Evolutionary conservation across 2,797 vertebrate genomes (phyloP), one percentile per base, ranked within the genome.

Genomic region (Dipus sagitta): DNA sequence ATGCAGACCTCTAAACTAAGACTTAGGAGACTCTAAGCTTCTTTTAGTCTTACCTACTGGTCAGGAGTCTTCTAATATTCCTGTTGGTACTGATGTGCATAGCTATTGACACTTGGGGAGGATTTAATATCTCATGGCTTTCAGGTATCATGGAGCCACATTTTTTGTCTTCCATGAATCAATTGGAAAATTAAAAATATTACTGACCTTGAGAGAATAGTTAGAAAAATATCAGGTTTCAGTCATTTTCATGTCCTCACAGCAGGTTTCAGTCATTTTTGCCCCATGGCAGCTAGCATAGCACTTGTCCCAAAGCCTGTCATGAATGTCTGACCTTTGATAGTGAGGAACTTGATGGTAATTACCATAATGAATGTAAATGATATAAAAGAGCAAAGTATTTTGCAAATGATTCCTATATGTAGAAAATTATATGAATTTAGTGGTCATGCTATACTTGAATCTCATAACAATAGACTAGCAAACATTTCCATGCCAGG

Each of bases 211-310:
- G 52, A 82, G 20, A 72, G 17, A 62, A n/a, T 30, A 30, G 30
- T 47, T 92, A 79, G 47, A 13, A 52, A 1, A 32, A 15, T 58
- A 26, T 8, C 26, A 72, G 38, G 38, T 87, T 78, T 94, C 20
- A 82, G 67, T 92, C 47, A 85, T 67, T 82, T 88, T 58, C 86
- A 12, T 38, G 6, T 38, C 38, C 38, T 38, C 38, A 38, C 3
- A 38, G 38, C 26, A 72, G 38, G 38, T 87, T 78, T 94, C 20
- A 82, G 71, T 92, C 54, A 85, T 67, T 82, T 88, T 58, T 88
- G 12, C 28, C 2, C 26, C 26, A 12, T 2, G 10, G 13, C 23
- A 47, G 54, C 13, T 14, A 13, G 52, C 65, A 42, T 13, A 77
- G 70, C 74, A 21, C n/a, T 76, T 67, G 47, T 12, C 0, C 30